Conservation (phyloP, 2,888 invertebrate species). For the Acanthosepion lycidas region DNA sequence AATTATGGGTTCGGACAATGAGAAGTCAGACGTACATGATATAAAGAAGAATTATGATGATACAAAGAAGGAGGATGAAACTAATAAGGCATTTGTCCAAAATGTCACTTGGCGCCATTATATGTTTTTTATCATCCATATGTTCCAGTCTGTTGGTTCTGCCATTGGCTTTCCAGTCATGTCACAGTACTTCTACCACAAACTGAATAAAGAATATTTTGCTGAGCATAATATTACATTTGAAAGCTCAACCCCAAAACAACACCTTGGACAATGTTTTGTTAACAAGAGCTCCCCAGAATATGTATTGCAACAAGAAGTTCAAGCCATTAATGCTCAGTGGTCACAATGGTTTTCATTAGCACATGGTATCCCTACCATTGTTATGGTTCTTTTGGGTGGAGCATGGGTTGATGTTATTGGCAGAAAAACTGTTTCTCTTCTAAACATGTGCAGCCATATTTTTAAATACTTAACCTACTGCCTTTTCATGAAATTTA, state of each 20-base stretch:
- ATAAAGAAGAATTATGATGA: neutral
- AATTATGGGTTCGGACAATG: neutral
- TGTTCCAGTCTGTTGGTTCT: neutral
- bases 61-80: neutral
- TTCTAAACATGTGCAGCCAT: neutral
- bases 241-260: neutral
- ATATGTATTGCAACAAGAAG: constrained; percentile 6
- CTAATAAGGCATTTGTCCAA: neutral
- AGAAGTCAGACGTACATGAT: neutral
- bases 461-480: neutral
- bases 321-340: constrained; percentile 38
- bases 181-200: neutral
- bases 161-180: constrained; percentile 34
- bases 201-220: neutral
- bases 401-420: constrained; percentile 43
- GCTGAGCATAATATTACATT: neutral
- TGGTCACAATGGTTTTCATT: constrained; percentile 42
- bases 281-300: constrained; percentile 34
- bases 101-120: constrained; percentile 43
- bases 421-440: constrained; percentile 15
- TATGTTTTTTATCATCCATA: constrained; percentile 23
- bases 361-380: neutral
- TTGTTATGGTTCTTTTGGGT: neutral
- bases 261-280: neutral
- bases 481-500: neutral